Evolutionary conservation across 2,797 vertebrate genomes (phyloP).

Genomic region (Eospalax fontanierii): DNA sequence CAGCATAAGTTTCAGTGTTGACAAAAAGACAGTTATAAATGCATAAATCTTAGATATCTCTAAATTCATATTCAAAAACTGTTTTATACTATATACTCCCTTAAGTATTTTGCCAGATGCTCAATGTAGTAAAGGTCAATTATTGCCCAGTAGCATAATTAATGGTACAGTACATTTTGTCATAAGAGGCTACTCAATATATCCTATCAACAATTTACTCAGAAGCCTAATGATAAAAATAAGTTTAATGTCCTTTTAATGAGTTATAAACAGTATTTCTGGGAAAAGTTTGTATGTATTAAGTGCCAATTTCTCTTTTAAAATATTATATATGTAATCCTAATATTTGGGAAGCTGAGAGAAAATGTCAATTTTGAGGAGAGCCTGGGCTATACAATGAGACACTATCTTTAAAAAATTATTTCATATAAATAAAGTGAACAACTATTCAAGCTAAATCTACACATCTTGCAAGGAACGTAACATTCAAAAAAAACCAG

Average conservation of each 20-base stretch:
- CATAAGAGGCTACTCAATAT: slow-evolving; percentile 55
- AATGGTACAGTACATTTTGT: slow-evolving; percentile 21
- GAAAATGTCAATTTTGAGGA: not conserved
- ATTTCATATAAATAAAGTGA: slow-evolving; percentile 1
- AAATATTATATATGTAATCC: slow-evolving; percentile 17
- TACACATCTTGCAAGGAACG: slow-evolving; percentile 65
- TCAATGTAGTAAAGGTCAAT: slow-evolving; percentile 50
- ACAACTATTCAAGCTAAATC: slow-evolving; percentile 46
- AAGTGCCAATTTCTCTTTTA: slow-evolving; percentile 58
- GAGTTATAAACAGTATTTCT: slow-evolving; percentile 51
- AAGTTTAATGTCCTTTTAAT: slow-evolving; percentile 51
- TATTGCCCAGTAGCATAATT: slow-evolving; percentile 36
- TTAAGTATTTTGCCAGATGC: slow-evolving; percentile 55
- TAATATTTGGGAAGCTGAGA: not conserved
- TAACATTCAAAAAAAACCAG: slow-evolving; percentile 48
- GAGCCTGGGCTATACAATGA: not conserved
- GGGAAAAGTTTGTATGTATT: slow-evolving; percentile 22
- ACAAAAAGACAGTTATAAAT: slow-evolving; percentile 61
- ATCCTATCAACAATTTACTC: slow-evolving; percentile 51
- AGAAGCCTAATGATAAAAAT: slow-evolving; percentile 60
- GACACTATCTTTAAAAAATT: not conserved
- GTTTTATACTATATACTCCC: slow-evolving; percentile 14
- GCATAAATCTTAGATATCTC: not conserved
- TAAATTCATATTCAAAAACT: slow-evolving; percentile 68
- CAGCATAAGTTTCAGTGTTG: slow-evolving; percentile 40